Base-by-base conservation (phyloP, 2,113 vertebrate genomes). In the Melanerpes aurifrons region DNA sequence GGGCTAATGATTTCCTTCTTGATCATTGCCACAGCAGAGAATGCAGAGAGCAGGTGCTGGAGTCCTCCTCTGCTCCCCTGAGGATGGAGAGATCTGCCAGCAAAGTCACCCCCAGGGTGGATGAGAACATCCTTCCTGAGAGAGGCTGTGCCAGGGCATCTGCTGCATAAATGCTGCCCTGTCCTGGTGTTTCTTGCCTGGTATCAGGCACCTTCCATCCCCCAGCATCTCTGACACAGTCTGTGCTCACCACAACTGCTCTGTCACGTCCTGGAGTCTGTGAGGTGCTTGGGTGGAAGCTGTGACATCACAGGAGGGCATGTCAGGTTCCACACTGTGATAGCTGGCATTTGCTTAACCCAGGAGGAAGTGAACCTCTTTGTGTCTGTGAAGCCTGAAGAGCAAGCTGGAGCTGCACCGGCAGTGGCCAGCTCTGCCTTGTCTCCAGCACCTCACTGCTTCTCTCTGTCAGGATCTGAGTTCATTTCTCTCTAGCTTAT, bases 1-100 rank as follows among this genome's bases (percentile, higher is more conserved):
- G 86, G 72, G 77, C 87, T 95, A 96, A 95, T 95, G 73, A 96
- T 92, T 94, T 96, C 70, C 47, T 86, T 78, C 87, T 82, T 91
- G 82, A 95, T 96, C 86, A 53, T 56, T 70, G 58, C 3, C 3
- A 69, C 76, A 82, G 70, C 50, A 88, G 50, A 72, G 45, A 87
- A 90, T 31, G 89, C 2, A 79, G 83, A 90, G 45, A 93, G 73
- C 87, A 94, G 87, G 94, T 94, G 86, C 90, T 86, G 25, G 40
- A 56, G 53, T 75, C 73, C 43, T 89, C 29, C 54, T 68, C 56
- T 78, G 17, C 35, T 94, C 80, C 85, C 86, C 59, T n/a, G 77
- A 88, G 93, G 80, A 78, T 47, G 40, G 54, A 80, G 68, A 86
- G 64, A 83, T 95, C 87, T 90, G 79, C 77, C 0, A 0, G 54